Evolutionary conservation across 2,113 vertebrate species (phyloP).

Genomic region (Podiceps cristatus): DNA sequence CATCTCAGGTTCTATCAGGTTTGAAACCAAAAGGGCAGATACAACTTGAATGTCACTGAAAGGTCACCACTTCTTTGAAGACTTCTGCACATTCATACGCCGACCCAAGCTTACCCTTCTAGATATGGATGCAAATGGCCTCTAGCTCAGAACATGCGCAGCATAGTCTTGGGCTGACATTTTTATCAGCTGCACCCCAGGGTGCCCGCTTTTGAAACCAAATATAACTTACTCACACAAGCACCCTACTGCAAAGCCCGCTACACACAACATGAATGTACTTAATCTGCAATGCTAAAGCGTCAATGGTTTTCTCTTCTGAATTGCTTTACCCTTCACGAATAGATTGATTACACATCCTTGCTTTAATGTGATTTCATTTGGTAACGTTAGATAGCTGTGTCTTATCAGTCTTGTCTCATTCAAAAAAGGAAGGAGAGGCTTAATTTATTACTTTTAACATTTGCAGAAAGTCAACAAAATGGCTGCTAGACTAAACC

Average conservation of each 20-base stretch:
- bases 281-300: neutral
- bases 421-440: neutral
- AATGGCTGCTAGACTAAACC: neutral
- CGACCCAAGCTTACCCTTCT: neutral
- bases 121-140: rapidly evolving
- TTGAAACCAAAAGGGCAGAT: neutral
- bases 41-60: neutral
- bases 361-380: neutral
- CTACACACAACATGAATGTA: neutral
- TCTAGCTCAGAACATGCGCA: neutral
- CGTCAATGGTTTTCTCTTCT: neutral
- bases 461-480: neutral
- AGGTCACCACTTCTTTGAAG: neutral
- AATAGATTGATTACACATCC: neutral
- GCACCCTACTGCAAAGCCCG: neutral
- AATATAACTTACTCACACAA: neutral
- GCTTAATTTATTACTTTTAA: neutral
- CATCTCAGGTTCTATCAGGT: neutral
- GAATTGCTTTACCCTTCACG: neutral
- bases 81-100: neutral
- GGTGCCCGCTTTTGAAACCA: neutral
- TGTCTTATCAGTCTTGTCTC: neutral
- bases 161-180: neutral
- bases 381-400: neutral
- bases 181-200: neutral